Base-by-base conservation (phyloP, 2,888 invertebrate species). In the Lasioglossum zephyrum region DNA sequence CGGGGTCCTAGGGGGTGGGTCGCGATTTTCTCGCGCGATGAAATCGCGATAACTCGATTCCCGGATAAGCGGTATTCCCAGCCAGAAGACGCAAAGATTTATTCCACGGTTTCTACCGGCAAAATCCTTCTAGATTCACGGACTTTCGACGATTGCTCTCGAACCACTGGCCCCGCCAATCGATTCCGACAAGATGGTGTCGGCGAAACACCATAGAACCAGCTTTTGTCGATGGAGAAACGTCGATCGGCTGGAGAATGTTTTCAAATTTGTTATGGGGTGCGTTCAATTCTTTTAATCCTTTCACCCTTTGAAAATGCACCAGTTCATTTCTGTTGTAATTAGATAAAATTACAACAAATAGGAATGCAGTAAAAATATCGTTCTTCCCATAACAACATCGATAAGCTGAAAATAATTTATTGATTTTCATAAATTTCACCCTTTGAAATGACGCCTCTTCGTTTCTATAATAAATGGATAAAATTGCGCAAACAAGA, bases 91-190 rank as follows among this genome's bases (percentile, higher is more conserved):
- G 70, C 22, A 75, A 81, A 81, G 66, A 75, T 81, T 81, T 81
- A 75, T 70, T 70, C 69, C n/a, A 53, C 80, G 41, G 70, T 75
- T 81, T 70, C 49, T 39, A 11, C n/a, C 70, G 73, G 31, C 69
- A 70, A 72, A 57, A 81, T 75, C 69, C 80, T 66, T 26, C 70
- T 41, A 76, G 57, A 57, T 75, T 76, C 75, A 76, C 74, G 80
- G 75, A 81, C 75, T 76, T 76, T 81, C 80, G 80, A 81, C 69
- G 75, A 72, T 70, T 53, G 31, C 72, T 73, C 76, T 77, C 77
- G 73, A 77, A 77, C 69, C 36, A 77, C 49, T 70, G 77, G 77
- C n/a, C 70, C n/a, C 36, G 26, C 60, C 49, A 8, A 73, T 73
- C 73, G 73, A 73, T 73, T n/a, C 73, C 18, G 6, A 22, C 49